Percentiles rank a stretch among this genome's conserved stretches.
phyloP scores from a whole-genome alignment of 1,140 invertebrate genomes.

The Chironomus tepperi region DNA sequence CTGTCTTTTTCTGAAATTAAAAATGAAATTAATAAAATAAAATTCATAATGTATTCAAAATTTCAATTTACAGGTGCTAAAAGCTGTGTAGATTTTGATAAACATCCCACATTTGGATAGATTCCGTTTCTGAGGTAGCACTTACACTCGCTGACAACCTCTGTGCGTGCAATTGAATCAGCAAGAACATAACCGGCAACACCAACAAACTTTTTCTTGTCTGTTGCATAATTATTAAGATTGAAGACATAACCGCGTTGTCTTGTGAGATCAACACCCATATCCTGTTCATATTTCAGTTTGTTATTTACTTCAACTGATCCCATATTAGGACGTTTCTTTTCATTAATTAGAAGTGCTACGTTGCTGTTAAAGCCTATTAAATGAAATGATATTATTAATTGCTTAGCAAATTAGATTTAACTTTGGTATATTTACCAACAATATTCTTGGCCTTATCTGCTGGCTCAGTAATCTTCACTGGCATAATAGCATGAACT shows the following conservation, averaged over 20 bases:
- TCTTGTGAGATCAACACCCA: constrained; percentile 43
- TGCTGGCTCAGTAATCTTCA: constrained; percentile 29
- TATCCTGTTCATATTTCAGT: constrained; percentile 44
- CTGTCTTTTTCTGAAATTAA: too few relatives aligned
- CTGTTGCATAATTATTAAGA: constrained; percentile 35
- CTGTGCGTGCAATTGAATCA: constrained; percentile 37
- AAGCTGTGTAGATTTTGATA: constrained; percentile 17
- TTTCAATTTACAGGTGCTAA: background rate
- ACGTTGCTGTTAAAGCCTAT: constrained; percentile 45
- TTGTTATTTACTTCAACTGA: constrained; percentile 42
- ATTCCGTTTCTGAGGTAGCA: constrained; percentile 32
- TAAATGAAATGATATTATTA: constrained; percentile 37
- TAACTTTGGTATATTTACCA: constrained; percentile 29
- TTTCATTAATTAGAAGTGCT: constrained; percentile 49
- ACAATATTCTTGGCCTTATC: constrained; percentile 27
- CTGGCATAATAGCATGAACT: constrained; percentile 35
- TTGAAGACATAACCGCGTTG: constrained; percentile 37
- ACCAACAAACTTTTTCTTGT: constrained; percentile 32
- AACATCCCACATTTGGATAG: constrained; percentile 34
- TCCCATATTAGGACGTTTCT: constrained; percentile 47
- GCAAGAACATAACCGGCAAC: constrained; percentile 33
- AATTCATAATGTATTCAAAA: background rate
- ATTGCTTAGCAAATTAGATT: constrained; percentile 38
- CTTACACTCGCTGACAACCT: constrained; percentile 34
- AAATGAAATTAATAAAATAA: too few relatives aligned